Percentiles rank a stretch among this genome's conserved stretches.
phyloP scores from a whole-genome alignment of 2,888 invertebrate genomes.

The Tiliacea aurago region DNA sequence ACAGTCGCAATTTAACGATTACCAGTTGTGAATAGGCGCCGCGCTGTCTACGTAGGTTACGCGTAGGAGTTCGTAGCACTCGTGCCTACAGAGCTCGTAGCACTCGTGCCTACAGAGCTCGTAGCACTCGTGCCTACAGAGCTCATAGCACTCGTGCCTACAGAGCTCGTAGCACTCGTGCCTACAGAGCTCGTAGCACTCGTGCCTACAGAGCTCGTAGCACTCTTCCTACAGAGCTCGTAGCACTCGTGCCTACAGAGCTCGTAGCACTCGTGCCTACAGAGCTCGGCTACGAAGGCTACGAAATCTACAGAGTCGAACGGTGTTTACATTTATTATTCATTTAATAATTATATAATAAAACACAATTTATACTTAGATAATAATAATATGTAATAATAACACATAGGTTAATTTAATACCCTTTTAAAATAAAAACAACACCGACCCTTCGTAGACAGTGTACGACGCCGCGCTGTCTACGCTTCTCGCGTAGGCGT shows the following conservation, averaged over 20 bases:
- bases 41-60: conserved; percentile 24
- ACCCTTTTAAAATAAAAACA: neutral
- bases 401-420: neutral
- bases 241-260: conserved; percentile 25
- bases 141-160: too few species aligned
- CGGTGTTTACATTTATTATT: neutral
- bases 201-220: conserved; percentile 18
- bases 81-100: conserved; percentile 18
- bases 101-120: too few species aligned
- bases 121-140: conserved; percentile 27
- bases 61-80: conserved; percentile 14
- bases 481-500: conserved; percentile 52
- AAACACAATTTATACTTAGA: neutral
- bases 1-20: conserved; percentile 22
- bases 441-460: neutral
- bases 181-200: conserved; percentile 24
- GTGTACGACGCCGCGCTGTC: conserved; percentile 46
- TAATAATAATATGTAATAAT: too few species aligned
- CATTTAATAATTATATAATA: neutral
- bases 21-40: conserved; percentile 24
- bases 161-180: conserved; percentile 14
- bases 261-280: conserved; percentile 27
- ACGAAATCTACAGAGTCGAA: neutral
- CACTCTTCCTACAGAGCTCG: too few species aligned
- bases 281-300: conserved; percentile 9